phyloP scores from a whole-genome alignment of 1,140 invertebrate species.

The Wiebesia pumilae region DNA sequence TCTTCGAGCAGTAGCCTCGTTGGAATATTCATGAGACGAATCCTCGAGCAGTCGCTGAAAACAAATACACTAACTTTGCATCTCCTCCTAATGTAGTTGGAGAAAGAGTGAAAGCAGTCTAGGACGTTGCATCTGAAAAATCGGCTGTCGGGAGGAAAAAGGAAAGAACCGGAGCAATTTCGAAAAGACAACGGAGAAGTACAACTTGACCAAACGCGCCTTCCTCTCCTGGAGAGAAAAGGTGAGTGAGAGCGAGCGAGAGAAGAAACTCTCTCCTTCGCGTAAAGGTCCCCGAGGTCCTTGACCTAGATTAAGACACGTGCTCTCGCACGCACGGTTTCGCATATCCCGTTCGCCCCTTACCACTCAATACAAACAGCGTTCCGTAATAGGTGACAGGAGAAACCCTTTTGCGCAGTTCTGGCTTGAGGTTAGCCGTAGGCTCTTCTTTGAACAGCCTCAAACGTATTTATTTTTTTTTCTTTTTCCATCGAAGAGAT shows the following conservation, averaged over 20 bases:
- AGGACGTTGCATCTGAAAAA: neutral
- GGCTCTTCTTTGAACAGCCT: neutral
- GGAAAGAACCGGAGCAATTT: neutral
- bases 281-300: slow-evolving; percentile 35
- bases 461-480: neutral
- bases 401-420: neutral
- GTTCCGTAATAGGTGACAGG: neutral
- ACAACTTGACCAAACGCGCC: neutral
- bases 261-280: neutral
- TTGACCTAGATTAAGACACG: slow-evolving; percentile 46
- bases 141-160: neutral
- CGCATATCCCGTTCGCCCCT: neutral
- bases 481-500: neutral
- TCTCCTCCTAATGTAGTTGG: too few species aligned
- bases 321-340: neutral
- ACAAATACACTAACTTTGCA: neutral
- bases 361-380: too few species aligned
- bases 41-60: neutral
- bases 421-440: too few species aligned
- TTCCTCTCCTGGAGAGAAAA: neutral
- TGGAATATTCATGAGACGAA: neutral
- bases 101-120: neutral
- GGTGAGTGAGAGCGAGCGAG: neutral
- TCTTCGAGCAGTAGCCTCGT: neutral
- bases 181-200: neutral